Evolutionary conservation across 2,888 invertebrate genomes (phyloP).

Genomic region (Glomeris marginata): DNA sequence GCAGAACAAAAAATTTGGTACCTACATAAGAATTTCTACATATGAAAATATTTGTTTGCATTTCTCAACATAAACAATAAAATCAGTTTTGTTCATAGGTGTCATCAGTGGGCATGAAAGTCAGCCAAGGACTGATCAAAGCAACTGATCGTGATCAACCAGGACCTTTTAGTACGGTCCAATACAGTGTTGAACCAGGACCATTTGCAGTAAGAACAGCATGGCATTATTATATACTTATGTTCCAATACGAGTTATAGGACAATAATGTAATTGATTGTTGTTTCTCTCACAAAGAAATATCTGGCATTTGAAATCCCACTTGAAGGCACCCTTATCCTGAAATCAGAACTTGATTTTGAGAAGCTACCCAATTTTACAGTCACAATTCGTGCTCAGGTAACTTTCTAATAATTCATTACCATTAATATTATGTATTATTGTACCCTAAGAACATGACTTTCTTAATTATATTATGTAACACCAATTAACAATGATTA

Average conservation of each 20-base stretch:
- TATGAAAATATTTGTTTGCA: too few species aligned
- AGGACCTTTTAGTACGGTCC: slow-evolving; percentile 72
- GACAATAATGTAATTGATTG: slow-evolving; percentile 9
- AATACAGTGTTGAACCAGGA: slow-evolving; percentile 66
- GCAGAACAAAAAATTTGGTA: too few species aligned
- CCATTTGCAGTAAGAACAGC: slow-evolving; percentile 44
- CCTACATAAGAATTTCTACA: too few species aligned
- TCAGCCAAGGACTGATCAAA: slow-evolving; percentile 53
- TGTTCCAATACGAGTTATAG: neutral
- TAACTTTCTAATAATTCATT: slow-evolving; percentile 20
- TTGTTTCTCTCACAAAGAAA: slow-evolving; percentile 48
- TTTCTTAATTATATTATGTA: too few species aligned
- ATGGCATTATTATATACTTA: neutral
- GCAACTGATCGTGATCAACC: slow-evolving; percentile 74
- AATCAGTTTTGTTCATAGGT: slow-evolving; percentile 28
- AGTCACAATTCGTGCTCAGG: slow-evolving; percentile 46
- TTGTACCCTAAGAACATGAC: neutral
- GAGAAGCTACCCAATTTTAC: slow-evolving; percentile 64
- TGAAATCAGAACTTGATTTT: slow-evolving; percentile 66
- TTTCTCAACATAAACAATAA: neutral
- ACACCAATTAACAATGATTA: too few species aligned
- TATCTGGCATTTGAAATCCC: slow-evolving; percentile 71
- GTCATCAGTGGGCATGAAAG: slow-evolving; percentile 42
- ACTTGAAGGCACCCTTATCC: slow-evolving; percentile 63
- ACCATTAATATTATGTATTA: neutral